Evolutionary conservation across 2,113 vertebrate genomes (phyloP), one percentile per base, ranked within the genome.

Genomic region (Australoheros scitulus): DNA sequence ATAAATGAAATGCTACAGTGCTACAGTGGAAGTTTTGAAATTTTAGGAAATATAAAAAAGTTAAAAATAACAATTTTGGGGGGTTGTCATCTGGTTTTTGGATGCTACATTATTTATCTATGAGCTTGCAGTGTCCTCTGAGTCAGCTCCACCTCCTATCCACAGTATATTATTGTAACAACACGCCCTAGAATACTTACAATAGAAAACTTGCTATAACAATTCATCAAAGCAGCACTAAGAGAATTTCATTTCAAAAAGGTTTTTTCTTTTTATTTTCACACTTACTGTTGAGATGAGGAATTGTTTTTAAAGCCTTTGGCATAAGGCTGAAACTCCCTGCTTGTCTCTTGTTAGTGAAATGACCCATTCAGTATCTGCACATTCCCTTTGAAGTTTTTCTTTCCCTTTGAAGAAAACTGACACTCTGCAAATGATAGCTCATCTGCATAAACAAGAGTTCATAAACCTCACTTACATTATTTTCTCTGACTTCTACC

Each of bases 331-430:
- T 50, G 60, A 38, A 59, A 26, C 6, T 47, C 65, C 76, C 47
- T n/a, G 38, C 68, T 55, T 34, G 61, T 80, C 70, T 87, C 77
- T 74, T 76, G 85, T 86, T 86, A 80, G 80, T 77, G 78, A 76
- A 84, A 84, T 91, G 85, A 90, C 83, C 85, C 80, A 63, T 90
- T 89, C 78, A 36, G 87, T 64, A 32, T 81, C 14, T 77, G 77
- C 63, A 26, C 61, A 56, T 59, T 76, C 59, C 70, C 87, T 93
- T 92, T 92, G 90, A 92, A 84, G 85, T 88, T 60, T 77, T 24
- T 68, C 29, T 75, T 77, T 87, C 57, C 75, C 84, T 89, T 92
- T 89, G 90, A 90, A 91, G 85, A 91, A 80, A 92, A 91, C 74
- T 79, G 88, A 89, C 92, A 94, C 70, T 20, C 82, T 56, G 79